phyloP scores from a whole-genome alignment of 2,888 invertebrate genomes.

The Cheilosia vernalis region DNA sequence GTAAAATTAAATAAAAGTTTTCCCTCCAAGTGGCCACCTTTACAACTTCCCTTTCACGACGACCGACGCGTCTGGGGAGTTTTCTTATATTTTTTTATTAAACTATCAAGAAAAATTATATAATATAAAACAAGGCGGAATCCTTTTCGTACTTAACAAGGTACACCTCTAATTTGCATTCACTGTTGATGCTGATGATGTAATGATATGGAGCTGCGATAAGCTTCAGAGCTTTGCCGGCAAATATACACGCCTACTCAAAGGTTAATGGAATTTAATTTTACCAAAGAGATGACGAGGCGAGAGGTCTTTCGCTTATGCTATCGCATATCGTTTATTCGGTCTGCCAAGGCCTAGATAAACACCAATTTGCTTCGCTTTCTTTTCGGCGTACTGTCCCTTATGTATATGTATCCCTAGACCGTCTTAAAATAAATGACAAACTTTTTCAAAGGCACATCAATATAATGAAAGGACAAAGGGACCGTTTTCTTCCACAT shows the following conservation, averaged over 20 bases:
- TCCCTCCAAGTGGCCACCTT: slow-evolving; percentile 54
- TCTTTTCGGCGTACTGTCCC: slow-evolving; percentile 19
- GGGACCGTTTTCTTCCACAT: slow-evolving; percentile 35
- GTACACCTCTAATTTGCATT: slow-evolving; percentile 68
- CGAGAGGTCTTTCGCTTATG: slow-evolving; percentile 55
- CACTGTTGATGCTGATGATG: slow-evolving; percentile 56
- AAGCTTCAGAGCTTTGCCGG: slow-evolving; percentile 46
- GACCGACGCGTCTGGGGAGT: slow-evolving; percentile 7
- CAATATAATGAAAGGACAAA: slow-evolving; percentile 73
- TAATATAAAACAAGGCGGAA: slow-evolving; percentile 39
- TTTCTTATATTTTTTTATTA: neutral
- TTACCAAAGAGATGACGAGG: slow-evolving; percentile 28
- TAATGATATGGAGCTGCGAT: slow-evolving; percentile 53
- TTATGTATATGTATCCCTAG: slow-evolving; percentile 50
- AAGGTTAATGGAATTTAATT: slow-evolving; percentile 72
- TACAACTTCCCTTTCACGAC: slow-evolving; percentile 20
- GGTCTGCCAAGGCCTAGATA: slow-evolving; percentile 57
- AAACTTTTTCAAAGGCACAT: slow-evolving; percentile 74
- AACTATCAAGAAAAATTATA: slow-evolving; percentile 50
- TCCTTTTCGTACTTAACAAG: slow-evolving; percentile 28
- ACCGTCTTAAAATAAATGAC: slow-evolving; percentile 73
- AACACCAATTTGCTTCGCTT: slow-evolving; percentile 63
- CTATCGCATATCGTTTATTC: slow-evolving; percentile 56
- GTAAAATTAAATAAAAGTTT: slow-evolving; percentile 48
- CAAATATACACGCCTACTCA: slow-evolving; percentile 21